Percentiles rank a stretch among this genome's conserved stretches.
Conservation (phyloP, 1,140 invertebrate genomes). For the Drosophila rufa region DNA sequence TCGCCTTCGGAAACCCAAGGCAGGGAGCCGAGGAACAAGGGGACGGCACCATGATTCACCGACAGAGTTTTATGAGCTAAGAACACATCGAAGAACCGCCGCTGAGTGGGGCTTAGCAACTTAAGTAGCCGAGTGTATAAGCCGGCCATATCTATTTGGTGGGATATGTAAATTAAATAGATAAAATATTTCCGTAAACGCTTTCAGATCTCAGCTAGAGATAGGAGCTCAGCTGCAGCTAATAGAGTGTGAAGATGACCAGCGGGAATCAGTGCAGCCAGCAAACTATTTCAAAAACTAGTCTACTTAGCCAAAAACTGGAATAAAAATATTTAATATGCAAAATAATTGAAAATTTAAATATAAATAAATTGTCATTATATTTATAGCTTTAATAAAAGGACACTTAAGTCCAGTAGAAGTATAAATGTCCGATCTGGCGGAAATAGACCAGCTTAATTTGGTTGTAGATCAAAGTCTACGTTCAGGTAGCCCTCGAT, state of each 20-base stretch:
- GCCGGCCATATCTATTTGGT: slow-evolving; percentile 34
- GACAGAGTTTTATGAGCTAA: slow-evolving; percentile 79
- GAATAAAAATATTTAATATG: not conserved
- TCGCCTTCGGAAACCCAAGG: not conserved
- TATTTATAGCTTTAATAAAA: not conserved
- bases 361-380: not conserved
- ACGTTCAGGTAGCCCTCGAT: slow-evolving; percentile 60
- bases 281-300: not conserved
- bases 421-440: slow-evolving; percentile 1
- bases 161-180: slow-evolving; percentile 74
- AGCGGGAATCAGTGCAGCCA: slow-evolving; percentile 16
- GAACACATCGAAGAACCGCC: slow-evolving; percentile 61
- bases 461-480: slow-evolving; percentile 38
- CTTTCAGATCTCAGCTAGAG: slow-evolving; percentile 52
- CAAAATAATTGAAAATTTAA: not conserved
- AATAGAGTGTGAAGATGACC: slow-evolving; percentile 76
- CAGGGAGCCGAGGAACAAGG: slow-evolving; percentile 1
- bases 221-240: slow-evolving; percentile 51
- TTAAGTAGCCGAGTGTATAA: slow-evolving; percentile 55
- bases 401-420: no score
- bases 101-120: slow-evolving; percentile 43
- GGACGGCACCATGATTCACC: slow-evolving; percentile 69
- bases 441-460: slow-evolving; percentile 24
- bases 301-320: no score
- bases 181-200: slow-evolving; percentile 75